Evolutionary conservation across 1,140 invertebrate genomes (phyloP).

Genomic region (Eupristina koningsbergeri): DNA sequence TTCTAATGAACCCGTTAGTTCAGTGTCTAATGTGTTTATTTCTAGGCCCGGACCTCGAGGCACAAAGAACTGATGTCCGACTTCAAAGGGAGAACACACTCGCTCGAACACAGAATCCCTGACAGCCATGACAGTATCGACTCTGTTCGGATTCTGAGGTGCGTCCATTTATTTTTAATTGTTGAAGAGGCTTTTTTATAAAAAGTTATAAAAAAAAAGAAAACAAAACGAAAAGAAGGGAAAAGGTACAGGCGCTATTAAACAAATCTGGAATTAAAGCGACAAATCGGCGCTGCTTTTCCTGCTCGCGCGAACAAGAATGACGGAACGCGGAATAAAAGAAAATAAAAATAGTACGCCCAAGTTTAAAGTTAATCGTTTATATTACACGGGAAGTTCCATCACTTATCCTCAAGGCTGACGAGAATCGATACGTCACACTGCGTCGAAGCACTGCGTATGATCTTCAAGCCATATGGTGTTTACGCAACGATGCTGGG

Average conservation of each 20-base stretch:
- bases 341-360: not conserved
- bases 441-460: not conserved
- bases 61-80: not conserved
- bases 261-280: too few relatives aligned
- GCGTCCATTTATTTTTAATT: too few relatives aligned
- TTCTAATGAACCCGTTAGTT: not conserved
- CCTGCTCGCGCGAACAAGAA: not conserved
- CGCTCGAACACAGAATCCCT: too few relatives aligned
- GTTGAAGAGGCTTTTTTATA: too few relatives aligned
- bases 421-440: not conserved
- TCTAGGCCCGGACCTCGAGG: not conserved
- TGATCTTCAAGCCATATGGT: not conserved
- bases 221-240: too few relatives aligned
- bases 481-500: not conserved
- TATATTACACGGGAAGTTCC: not conserved
- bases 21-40: not conserved
- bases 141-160: too few relatives aligned
- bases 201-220: too few relatives aligned
- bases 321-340: too few relatives aligned
- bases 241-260: too few relatives aligned
- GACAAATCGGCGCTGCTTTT: too few relatives aligned
- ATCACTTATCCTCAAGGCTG: not conserved
- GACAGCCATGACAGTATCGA: too few relatives aligned
- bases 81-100: not conserved
- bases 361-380: not conserved